Evolutionary conservation across 35 echinoderm and acorn worm species (phyloP).

Genomic region (Hemicentrotus pulcherrimus): DNA sequence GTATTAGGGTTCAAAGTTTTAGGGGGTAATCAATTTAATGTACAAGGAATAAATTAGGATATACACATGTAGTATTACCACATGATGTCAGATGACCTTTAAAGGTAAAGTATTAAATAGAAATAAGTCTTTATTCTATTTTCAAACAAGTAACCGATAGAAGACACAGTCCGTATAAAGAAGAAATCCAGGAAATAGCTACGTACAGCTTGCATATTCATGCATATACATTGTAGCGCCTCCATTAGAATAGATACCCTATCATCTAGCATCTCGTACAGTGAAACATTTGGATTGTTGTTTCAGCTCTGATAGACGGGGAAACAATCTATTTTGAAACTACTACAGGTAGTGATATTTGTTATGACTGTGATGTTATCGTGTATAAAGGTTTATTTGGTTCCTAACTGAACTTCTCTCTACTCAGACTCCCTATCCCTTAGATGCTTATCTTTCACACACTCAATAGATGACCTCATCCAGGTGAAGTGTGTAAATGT

Average conservation of each 20-base stretch:
- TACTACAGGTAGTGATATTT: constrained; percentile 13
- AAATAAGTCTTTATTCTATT: no score
- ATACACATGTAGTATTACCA: no score
- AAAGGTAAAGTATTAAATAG: no score
- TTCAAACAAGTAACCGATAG: no score
- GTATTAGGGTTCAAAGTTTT: no score
- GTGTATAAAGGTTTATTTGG: neutral
- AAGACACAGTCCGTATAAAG: no score
- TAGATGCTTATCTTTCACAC: neutral
- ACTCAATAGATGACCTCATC: neutral
- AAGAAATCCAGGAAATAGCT: no score
- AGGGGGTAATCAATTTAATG: no score
- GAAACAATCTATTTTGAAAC: neutral
- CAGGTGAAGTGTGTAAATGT: neutral
- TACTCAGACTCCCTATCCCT: neutral
- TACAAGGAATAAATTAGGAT: no score
- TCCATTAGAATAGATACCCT: neutral
- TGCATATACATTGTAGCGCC: no score
- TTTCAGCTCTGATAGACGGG: neutral
- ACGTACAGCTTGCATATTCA: neutral
- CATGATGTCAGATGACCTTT: no score
- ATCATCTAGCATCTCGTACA: neutral
- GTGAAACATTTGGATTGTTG: neutral
- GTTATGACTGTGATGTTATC: neutral
- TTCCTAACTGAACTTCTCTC: neutral